These are phyloP conservation scores for Threskiornis aethiopicus DNA, from an alignment of 2,797 vertebrate species.

Conservation along the genomic window DNA sequence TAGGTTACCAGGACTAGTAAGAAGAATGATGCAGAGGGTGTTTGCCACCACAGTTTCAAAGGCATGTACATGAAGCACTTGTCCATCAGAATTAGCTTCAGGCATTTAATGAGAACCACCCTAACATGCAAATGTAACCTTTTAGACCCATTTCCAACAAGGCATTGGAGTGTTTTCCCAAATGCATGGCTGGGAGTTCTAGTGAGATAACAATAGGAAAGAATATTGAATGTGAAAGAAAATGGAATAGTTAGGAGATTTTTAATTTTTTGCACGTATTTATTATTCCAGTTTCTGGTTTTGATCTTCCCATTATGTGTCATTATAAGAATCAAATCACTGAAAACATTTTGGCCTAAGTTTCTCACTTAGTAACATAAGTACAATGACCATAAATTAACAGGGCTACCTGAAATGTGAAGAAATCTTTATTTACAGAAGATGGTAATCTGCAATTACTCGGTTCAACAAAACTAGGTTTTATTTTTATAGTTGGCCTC, in stretches of 20 bases:
- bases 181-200: not conserved
- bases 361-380: not conserved
- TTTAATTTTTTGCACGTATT: not conserved
- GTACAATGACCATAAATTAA: not conserved
- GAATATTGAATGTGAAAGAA: not conserved
- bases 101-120: not conserved
- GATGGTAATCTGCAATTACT: not conserved
- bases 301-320: not conserved
- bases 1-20: not conserved
- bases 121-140: not conserved
- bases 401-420: not conserved
- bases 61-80: not conserved
- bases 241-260: not conserved
- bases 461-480: not conserved
- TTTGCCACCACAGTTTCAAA: not conserved
- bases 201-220: not conserved
- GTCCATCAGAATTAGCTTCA: not conserved
- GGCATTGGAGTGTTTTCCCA: not conserved
- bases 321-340: not conserved
- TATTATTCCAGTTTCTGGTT: not conserved
- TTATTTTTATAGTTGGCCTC: not conserved
- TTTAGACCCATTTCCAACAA: not conserved
- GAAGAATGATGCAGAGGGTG: not conserved
- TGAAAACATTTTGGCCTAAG: not conserved
- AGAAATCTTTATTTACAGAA: not conserved